phyloP scores from a whole-genome alignment of 2,888 invertebrate genomes.

The Andrena trimmerana region DNA sequence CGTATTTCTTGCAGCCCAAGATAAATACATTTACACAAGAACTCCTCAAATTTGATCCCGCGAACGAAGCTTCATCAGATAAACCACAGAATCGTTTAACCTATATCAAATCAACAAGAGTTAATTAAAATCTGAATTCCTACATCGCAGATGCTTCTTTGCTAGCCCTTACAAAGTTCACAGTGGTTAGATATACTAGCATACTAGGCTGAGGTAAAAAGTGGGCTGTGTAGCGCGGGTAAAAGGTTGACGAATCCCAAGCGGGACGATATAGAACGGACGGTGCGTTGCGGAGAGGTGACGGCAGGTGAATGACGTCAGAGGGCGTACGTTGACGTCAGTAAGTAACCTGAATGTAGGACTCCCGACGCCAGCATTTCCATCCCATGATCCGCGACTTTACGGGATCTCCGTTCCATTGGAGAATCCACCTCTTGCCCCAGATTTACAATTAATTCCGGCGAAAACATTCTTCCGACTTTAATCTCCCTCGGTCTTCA shows the following conservation, averaged over 20 bases:
- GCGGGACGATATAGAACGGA: constrained; percentile 35
- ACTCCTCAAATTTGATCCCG: too few species aligned
- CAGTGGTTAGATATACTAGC: constrained; percentile 19
- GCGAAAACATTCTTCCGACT: too few species aligned
- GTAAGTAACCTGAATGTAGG: constrained; percentile 69
- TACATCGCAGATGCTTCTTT: too few species aligned
- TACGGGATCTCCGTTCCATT: not conserved
- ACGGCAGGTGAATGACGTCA: constrained; percentile 81
- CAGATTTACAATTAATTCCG: too few species aligned
- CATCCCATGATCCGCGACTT: not conserved
- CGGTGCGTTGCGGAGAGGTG: constrained; percentile 56
- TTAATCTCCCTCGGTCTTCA: too few species aligned
- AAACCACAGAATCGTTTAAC: too few species aligned
- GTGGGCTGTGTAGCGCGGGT: constrained; percentile 9
- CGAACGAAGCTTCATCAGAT: too few species aligned
- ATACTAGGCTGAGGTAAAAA: constrained; percentile 11
- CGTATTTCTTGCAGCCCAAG: too few species aligned
- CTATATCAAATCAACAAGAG: too few species aligned
- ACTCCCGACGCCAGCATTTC: constrained; percentile 15
- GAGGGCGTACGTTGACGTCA: constrained; percentile 80
- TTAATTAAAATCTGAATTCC: too few species aligned
- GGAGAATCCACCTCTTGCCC: not conserved
- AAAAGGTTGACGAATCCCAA: constrained; percentile 69
- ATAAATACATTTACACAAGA: too few species aligned
- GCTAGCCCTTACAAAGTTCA: not conserved